Evolutionary conservation across 2,888 invertebrate genomes (phyloP).

Genomic region (Dynastes maya): DNA sequence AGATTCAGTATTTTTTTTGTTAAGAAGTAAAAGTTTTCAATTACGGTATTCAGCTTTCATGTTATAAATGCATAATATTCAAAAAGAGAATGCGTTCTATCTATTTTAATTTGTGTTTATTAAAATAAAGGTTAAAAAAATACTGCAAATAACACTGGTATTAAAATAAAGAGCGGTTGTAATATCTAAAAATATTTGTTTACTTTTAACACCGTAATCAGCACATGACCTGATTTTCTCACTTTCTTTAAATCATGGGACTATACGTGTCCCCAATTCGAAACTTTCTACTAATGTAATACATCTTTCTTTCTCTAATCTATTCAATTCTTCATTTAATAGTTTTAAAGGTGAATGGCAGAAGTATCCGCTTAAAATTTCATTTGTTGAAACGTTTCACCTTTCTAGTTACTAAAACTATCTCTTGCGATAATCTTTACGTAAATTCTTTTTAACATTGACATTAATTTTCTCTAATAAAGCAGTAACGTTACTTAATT

Average conservation of each 20-base stretch:
- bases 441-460: constrained; percentile 44
- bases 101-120: background rate
- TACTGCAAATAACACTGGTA: background rate
- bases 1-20: background rate
- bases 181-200: constrained; percentile 45
- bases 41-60: background rate
- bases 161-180: constrained; percentile 35
- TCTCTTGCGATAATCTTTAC: constrained; percentile 35
- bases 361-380: constrained; percentile 36
- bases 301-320: constrained; percentile 39
- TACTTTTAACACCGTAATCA: constrained; percentile 41
- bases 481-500: constrained; percentile 40
- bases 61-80: background rate
- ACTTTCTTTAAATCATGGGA: constrained; percentile 43
- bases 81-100: too few species aligned
- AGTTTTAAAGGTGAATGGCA: constrained; percentile 41
- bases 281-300: constrained; percentile 42
- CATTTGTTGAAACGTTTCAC: constrained; percentile 21
- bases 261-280: constrained; percentile 30
- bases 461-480: constrained; percentile 42
- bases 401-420: constrained; percentile 32
- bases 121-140: background rate
- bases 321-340: constrained; percentile 41
- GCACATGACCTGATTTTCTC: constrained; percentile 43
- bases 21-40: constrained; percentile 27